Percentiles rank a stretch among this genome's conserved stretches.
Evolutionary conservation across 2,888 invertebrate genomes (phyloP).

Genomic region (Leucophenga maculata): DNA sequence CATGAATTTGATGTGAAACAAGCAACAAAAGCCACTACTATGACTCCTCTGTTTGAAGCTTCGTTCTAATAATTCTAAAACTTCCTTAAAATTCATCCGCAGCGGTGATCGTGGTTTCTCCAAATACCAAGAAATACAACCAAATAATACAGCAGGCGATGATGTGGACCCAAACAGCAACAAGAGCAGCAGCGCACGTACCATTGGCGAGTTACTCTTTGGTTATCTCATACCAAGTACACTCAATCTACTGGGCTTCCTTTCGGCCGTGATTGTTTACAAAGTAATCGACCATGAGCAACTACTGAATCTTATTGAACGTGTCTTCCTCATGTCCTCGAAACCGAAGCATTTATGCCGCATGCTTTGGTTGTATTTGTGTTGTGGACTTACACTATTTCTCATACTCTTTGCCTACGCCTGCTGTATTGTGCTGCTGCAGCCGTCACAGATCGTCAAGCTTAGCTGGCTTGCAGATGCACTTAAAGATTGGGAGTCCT

Average conservation of each 20-base stretch:
- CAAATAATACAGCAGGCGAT: slow-evolving; percentile 15
- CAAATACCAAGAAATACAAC: slow-evolving; percentile 52
- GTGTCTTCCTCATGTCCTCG: slow-evolving; percentile 82
- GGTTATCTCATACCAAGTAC: slow-evolving; percentile 83
- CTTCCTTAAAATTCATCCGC: not conserved
- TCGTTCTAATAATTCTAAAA: too few species aligned
- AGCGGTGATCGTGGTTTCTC: slow-evolving; percentile 68
- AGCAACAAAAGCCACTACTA: too few species aligned
- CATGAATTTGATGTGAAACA: too few species aligned
- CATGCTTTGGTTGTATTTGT: slow-evolving; percentile 82
- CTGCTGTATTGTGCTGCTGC: slow-evolving; percentile 70
- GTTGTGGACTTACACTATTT: slow-evolving; percentile 81
- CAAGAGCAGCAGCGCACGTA: slow-evolving; percentile 51
- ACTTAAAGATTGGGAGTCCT: slow-evolving; percentile 53
- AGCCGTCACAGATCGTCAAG: slow-evolving; percentile 56
- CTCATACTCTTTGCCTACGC: slow-evolving; percentile 79
- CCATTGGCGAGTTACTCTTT: slow-evolving; percentile 81
- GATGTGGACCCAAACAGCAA: slow-evolving; percentile 34
- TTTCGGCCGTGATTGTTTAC: slow-evolving; percentile 82
- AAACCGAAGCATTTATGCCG: slow-evolving; percentile 81
- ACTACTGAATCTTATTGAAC: slow-evolving; percentile 86
- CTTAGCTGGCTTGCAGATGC: slow-evolving; percentile 53
- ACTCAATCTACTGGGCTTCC: slow-evolving; percentile 81
- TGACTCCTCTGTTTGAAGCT: too few species aligned
- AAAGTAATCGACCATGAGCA: slow-evolving; percentile 86